Evolutionary conservation across 2,888 invertebrate species (phyloP).

Genomic region (Priocnemis perturbator): DNA sequence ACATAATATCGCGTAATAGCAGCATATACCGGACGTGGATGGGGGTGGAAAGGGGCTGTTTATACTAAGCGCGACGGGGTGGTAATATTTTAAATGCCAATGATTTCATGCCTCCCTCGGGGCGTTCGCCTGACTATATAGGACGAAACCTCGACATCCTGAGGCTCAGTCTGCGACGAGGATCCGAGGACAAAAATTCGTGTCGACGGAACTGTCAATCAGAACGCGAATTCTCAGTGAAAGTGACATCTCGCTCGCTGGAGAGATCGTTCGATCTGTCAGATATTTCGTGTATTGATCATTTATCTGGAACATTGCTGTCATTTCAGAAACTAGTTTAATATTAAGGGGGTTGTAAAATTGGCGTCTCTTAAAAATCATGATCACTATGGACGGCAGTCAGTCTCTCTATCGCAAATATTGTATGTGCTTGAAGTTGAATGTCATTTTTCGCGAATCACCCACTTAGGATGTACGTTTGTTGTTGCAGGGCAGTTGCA

Average conservation of each 20-base stretch:
- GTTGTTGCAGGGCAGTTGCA: conserved; percentile 69
- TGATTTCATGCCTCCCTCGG: conserved; percentile 71
- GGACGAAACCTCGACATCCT: conserved; percentile 44
- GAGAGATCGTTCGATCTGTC: not conserved
- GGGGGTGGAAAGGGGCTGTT: conserved; percentile 32
- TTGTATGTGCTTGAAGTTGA: conserved; percentile 61
- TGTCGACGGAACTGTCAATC: conserved; percentile 9
- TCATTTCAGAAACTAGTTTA: not conserved
- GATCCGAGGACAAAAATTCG: conserved; percentile 26
- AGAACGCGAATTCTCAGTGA: conserved; percentile 1
- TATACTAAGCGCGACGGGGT: conserved; percentile 42
- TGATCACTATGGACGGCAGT: conserved; percentile 68
- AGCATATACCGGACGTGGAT: conserved; percentile 27
- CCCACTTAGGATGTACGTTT: not conserved
- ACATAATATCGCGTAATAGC: conserved; percentile 55
- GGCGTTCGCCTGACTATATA: conserved; percentile 63
- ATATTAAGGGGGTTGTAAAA: too few relatives aligned
- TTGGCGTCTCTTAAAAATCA: conserved; percentile 31
- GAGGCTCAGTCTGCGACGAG: conserved; percentile 56
- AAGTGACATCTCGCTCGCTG: not conserved
- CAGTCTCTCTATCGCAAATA: conserved; percentile 64
- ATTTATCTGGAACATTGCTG: not conserved
- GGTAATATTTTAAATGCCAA: conserved; percentile 72
- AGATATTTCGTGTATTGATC: not conserved
- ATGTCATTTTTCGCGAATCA: not conserved